Percentiles rank a stretch among this genome's conserved stretches.
These are phyloP conservation scores for Halcyon malimbica DNA, from an alignment of 2,113 vertebrate species.

Conservation along the genomic window DNA sequence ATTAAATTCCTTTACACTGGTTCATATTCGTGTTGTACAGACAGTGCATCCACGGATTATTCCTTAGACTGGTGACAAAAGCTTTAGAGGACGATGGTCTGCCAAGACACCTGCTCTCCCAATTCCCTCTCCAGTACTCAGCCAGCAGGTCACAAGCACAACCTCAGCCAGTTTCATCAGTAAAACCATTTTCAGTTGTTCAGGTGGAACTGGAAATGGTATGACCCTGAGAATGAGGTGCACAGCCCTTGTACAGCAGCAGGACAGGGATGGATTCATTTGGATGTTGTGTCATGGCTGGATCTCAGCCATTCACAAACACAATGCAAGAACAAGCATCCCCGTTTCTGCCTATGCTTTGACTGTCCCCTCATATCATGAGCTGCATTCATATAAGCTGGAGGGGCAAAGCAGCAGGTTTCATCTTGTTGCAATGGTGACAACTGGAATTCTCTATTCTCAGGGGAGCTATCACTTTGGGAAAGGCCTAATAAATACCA, in stretches of 20 bases:
- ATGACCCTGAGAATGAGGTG: neutral
- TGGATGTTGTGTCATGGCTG: neutral
- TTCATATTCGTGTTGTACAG: neutral
- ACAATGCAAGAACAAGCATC: neutral
- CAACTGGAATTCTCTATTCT: conserved; percentile 7
- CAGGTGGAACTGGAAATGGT: neutral
- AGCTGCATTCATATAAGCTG: neutral
- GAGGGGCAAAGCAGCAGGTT: neutral
- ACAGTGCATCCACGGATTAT: neutral
- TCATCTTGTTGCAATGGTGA: neutral
- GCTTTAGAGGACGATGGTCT: neutral
- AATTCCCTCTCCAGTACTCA: neutral
- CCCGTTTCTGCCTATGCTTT: neutral
- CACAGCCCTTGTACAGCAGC: neutral
- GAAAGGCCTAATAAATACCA: conserved; percentile 12
- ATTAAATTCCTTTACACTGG: conserved; percentile 3
- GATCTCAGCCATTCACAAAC: neutral
- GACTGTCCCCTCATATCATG: neutral
- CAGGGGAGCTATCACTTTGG: neutral
- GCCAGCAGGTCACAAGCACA: neutral
- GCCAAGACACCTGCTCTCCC: neutral
- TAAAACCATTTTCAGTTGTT: neutral
- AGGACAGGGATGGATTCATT: neutral
- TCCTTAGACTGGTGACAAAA: neutral
- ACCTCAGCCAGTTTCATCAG: neutral